Conservation (phyloP, 2,113 vertebrate genomes). For the Sinocyclocheilus grahami region DNA sequence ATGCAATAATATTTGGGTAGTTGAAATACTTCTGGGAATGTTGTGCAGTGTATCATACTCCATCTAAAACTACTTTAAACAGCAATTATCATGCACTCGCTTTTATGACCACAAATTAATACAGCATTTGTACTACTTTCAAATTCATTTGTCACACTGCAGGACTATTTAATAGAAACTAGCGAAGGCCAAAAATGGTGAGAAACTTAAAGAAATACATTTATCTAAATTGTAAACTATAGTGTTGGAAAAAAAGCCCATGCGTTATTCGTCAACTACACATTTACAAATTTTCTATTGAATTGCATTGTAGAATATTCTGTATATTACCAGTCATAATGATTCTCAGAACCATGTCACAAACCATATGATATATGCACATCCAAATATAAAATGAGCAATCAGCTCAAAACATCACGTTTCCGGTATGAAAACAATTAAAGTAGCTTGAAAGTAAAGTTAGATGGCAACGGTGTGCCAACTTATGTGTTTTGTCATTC, state of each 20-base stretch:
- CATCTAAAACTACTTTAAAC: neutral
- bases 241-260: neutral
- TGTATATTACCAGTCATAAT: neutral
- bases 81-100: neutral
- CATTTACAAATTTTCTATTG: neutral
- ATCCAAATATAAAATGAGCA: neutral
- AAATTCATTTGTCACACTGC: neutral
- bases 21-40: neutral
- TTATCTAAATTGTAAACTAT: too few relatives aligned
- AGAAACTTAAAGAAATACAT: neutral
- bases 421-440: neutral
- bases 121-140: neutral
- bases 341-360: neutral
- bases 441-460: neutral
- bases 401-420: neutral
- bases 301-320: neutral
- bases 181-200: neutral
- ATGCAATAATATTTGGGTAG: constrained; percentile 3
- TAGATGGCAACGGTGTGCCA: neutral
- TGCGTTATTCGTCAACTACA: neutral
- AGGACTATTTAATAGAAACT: neutral
- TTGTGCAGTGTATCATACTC: too few relatives aligned
- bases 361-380: neutral
- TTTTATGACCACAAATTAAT: neutral
- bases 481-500: neutral